Base-by-base conservation (phyloP, 2,888 invertebrate genomes). In the Chromoteleia sp. region DNA sequence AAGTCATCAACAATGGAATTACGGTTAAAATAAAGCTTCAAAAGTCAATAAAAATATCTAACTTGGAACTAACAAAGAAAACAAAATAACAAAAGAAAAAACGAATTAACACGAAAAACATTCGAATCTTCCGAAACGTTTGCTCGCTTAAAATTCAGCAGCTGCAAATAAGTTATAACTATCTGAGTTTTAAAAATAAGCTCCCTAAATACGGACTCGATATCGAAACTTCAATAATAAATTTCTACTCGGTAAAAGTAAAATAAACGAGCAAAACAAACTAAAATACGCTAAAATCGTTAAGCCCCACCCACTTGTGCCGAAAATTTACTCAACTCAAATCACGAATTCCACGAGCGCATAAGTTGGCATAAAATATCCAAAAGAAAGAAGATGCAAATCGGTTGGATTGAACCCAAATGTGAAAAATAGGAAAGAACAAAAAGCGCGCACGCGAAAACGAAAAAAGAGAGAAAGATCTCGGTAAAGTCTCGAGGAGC, bases 401-500 rank as follows among this genome's bases (percentile, higher is more conserved):
- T 59, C 78, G 77, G 17, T 73, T 61, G 77, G 81, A 71, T 70
- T 77, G 58, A 73, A 52, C 52, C 33, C 41, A 80, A 63, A 81
- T 75, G 68, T 71, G 56, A 77, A 78, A 58, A 43, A 39, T 61
- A 77, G 73, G 56, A 56, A 61, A 59, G 61, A 79, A 36, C 33
- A 82, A 81, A 79, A 65, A 65, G 29, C 25, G 15, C n/a, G 56
- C 19, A 54, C 30, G 45, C 59, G 30, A 67, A 65, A 76, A 82
- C 74, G 80, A 80, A 79, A 29, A 63, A 76, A 30, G 39, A 52
- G 78, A 83, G 84, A 82, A 83, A 78, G 83, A 84, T 82, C 82
- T 85, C 85, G 86, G 83, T 86, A 85, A 84, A 83, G 86, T 84
- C 86, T 81, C 63, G 68, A 83, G 71, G 68, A 85, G 85, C 87